phyloP scores from a whole-genome alignment of 2,888 invertebrate genomes.

The Gymnoscelis rufifasciata region DNA sequence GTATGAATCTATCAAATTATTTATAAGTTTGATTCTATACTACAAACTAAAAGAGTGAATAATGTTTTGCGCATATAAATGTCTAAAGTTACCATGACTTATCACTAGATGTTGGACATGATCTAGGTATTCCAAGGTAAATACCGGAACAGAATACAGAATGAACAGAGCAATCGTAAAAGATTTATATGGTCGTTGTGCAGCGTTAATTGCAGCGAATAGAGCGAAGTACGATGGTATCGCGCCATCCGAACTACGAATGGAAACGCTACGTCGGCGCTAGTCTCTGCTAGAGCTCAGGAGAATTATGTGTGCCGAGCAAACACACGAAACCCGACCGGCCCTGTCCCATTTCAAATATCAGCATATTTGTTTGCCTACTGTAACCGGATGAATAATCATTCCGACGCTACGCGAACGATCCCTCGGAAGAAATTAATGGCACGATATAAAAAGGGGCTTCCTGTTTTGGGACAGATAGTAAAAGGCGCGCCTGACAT shows the following conservation, averaged over 20 bases:
- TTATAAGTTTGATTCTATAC: too few relatives aligned
- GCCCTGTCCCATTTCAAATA: slow-evolving; percentile 36
- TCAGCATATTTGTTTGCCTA: slow-evolving; percentile 36
- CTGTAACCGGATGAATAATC: slow-evolving; percentile 41
- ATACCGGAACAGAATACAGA: slow-evolving; percentile 49
- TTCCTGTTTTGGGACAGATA: slow-evolving; percentile 39
- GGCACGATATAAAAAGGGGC: slow-evolving; percentile 36
- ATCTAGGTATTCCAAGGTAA: slow-evolving; percentile 29
- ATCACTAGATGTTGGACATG: slow-evolving; percentile 23
- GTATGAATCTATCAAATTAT: too few relatives aligned
- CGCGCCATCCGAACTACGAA: slow-evolving; percentile 62
- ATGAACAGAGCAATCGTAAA: slow-evolving; percentile 60
- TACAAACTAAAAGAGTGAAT: too few relatives aligned
- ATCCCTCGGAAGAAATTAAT: slow-evolving; percentile 38
- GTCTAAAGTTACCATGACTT: too few relatives aligned
- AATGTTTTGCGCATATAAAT: too few relatives aligned
- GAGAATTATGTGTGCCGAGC: slow-evolving; percentile 43
- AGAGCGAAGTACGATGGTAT: slow-evolving; percentile 69
- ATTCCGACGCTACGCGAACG: slow-evolving; percentile 32
- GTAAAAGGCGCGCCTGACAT: slow-evolving; percentile 41
- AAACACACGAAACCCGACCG: slow-evolving; percentile 37
- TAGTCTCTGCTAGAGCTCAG: slow-evolving; percentile 36
- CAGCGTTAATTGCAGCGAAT: slow-evolving; percentile 74
- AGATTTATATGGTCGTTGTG: slow-evolving; percentile 76
- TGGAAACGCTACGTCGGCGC: slow-evolving; percentile 33